Percentiles rank a stretch among this genome's conserved stretches.
Evolutionary conservation across 1,140 invertebrate species (phyloP).

Genomic region (Neodiprion fabricii): DNA sequence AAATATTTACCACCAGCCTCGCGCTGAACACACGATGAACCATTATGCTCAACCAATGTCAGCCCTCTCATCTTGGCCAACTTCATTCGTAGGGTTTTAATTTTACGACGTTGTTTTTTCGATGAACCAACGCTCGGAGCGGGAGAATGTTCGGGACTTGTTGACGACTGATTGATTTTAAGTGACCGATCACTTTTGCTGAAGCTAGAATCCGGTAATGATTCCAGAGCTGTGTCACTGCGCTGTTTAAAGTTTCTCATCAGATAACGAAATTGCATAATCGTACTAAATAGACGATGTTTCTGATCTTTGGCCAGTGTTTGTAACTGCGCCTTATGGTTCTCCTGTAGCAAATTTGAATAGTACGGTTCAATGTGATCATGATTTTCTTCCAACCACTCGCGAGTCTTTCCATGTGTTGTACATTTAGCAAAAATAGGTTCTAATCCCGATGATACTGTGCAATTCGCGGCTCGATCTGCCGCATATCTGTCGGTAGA

Average conservation of each 20-base stretch:
- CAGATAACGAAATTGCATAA: slow-evolving; percentile 14
- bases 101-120: no score
- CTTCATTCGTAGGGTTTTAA: no score
- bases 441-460: slow-evolving; percentile 8
- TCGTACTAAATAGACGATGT: slow-evolving; percentile 6
- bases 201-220: not conserved
- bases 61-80: no score
- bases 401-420: not conserved
- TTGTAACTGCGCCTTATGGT: not conserved
- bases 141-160: not conserved
- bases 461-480: not conserved
- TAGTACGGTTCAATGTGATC: slow-evolving; percentile 14
- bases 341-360: slow-evolving; percentile 6
- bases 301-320: slow-evolving; percentile 12
- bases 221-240: not conserved
- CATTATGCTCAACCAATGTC: no score
- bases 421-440: slow-evolving; percentile 14
- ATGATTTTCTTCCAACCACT: slow-evolving; percentile 10
- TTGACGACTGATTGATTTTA: not conserved
- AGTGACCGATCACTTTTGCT: not conserved
- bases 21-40: no score
- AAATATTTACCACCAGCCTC: no score
- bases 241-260: slow-evolving; percentile 16
- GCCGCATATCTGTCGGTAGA: no score
- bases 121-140: not conserved